Base-by-base conservation (phyloP, 2,888 invertebrate genomes). In the Mythimna albipuncta region DNA sequence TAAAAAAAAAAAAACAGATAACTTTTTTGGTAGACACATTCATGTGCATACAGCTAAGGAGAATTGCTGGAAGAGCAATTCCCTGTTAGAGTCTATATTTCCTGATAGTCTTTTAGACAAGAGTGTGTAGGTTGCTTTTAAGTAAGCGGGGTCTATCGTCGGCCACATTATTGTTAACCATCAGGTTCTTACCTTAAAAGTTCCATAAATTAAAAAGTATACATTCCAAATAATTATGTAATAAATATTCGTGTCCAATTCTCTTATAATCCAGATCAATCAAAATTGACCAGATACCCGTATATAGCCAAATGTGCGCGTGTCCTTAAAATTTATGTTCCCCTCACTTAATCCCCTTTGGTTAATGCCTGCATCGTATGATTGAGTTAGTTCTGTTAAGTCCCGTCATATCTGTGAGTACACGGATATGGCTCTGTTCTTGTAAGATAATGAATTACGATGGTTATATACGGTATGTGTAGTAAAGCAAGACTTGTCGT, bases 291-390 rank as follows among this genome's bases (percentile, higher is more conserved):
- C 13, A 11, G 11, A 19, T 9, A 9, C 63, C 50, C 21, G 54
- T 21, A 55, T 71, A n/a, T 10, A n/a, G 41, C 32, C 38, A 5
- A 55, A 21, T 82, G 62, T 57, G 79, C 50, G 68, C 19, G 16
- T 11, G 47, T 6, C 79, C 74, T 68, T 55, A 21, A 26, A 69
- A 35, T 69, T 72, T 52, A 75, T 16, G 63, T 70, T 57, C n/a
- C 58, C 47, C 7, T 19, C 62, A 64, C 44, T 32, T 73, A 73
- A 83, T 76, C 66, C 58, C 63, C 47, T 65, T 44, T 70, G 35
- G 76, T 76, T 83, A 71, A 80, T 83, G 83, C 65, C 19, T 80
- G 69, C 72, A 79, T 69, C 54, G 69, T 69, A 59, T 63, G 70
- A 73, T 80, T 19, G 58, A 62, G 70, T 73, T 80, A 76, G 65